Evolutionary conservation across 1,140 invertebrate genomes (phyloP).

Genomic region (Protaetia brevitarsis): DNA sequence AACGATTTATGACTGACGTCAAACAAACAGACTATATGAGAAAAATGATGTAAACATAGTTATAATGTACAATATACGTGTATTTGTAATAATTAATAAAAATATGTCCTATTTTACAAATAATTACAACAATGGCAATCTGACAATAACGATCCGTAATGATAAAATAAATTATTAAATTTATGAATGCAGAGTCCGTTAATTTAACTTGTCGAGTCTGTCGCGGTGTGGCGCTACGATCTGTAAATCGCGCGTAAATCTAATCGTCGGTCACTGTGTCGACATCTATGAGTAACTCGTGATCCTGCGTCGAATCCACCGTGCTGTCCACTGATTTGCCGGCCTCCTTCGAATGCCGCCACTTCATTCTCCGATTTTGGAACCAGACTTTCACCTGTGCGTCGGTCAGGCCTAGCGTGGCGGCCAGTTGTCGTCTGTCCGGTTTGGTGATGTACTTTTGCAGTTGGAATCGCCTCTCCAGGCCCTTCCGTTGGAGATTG

Average conservation of each 20-base stretch:
- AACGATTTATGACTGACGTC: slow-evolving; percentile 3
- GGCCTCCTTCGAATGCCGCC: slow-evolving; percentile 77
- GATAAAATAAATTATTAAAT: slow-evolving; percentile 13
- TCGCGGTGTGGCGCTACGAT: too few species aligned
- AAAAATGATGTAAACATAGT: slow-evolving; percentile 1
- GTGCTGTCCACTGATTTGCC: slow-evolving; percentile 36
- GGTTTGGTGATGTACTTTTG: slow-evolving; percentile 96
- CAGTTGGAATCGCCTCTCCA: slow-evolving; percentile 87
- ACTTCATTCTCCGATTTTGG: slow-evolving; percentile 91
- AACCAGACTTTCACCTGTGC: slow-evolving; percentile 93
- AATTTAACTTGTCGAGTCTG: too few species aligned
- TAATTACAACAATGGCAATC: slow-evolving; percentile 7
- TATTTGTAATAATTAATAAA: slow-evolving; percentile 17
- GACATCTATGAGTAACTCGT: slow-evolving; percentile 45
- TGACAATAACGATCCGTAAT: slow-evolving; percentile 1
- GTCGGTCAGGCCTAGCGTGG: slow-evolving; percentile 86
- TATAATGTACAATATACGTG: neutral
- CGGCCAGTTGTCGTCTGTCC: slow-evolving; percentile 84
- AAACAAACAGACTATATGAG: neutral
- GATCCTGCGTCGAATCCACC: slow-evolving; percentile 44
- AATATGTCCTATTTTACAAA: slow-evolving; percentile 11
- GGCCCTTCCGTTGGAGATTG: slow-evolving; percentile 83
- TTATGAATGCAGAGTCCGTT: too few species aligned
- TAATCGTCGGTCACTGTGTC: slow-evolving; percentile 41
- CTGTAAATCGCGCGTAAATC: neutral